Percentiles rank a stretch among this genome's conserved stretches.
Conservation (phyloP, 2,113 vertebrate species). For the Piprites chloris region DNA sequence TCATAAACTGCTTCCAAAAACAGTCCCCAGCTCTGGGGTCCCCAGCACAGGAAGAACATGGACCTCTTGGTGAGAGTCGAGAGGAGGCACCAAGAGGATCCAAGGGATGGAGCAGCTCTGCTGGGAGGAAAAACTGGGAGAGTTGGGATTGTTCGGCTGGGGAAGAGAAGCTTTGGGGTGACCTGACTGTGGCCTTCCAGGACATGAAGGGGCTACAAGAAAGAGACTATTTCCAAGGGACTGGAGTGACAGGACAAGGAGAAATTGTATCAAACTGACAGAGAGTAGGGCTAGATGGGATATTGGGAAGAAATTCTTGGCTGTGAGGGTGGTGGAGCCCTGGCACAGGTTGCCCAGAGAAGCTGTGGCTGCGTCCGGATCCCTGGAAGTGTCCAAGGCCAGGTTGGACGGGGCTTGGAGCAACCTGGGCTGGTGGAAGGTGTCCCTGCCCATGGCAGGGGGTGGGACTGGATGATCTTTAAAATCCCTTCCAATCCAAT, state of each 20-base stretch:
- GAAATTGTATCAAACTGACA: not conserved
- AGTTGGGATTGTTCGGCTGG: not conserved
- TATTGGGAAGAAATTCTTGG: not conserved
- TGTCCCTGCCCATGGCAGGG: too few relatives aligned
- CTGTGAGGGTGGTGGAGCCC: not conserved
- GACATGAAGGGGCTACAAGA: not conserved
- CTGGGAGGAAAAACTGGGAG: not conserved
- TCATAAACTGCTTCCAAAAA: not conserved
- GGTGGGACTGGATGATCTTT: accelerated
- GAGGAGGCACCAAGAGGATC: not conserved
- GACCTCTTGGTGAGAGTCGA: not conserved
- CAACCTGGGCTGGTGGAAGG: not conserved
- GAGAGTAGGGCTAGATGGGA: not conserved
- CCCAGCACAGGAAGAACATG: accelerated
- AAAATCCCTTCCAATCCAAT: not conserved
- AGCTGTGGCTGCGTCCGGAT: not conserved
- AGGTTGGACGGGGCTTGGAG: not conserved
- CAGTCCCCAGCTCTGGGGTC: not conserved
- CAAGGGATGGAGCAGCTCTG: not conserved
- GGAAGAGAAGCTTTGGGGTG: not conserved
- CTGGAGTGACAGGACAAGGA: not conserved
- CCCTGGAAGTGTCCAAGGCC: not conserved
- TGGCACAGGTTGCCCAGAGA: not conserved
- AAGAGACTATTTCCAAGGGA: not conserved
- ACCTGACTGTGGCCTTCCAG: not conserved